phyloP scores from a whole-genome alignment of 2,113 vertebrate species.

The Pterocles burchelli region DNA sequence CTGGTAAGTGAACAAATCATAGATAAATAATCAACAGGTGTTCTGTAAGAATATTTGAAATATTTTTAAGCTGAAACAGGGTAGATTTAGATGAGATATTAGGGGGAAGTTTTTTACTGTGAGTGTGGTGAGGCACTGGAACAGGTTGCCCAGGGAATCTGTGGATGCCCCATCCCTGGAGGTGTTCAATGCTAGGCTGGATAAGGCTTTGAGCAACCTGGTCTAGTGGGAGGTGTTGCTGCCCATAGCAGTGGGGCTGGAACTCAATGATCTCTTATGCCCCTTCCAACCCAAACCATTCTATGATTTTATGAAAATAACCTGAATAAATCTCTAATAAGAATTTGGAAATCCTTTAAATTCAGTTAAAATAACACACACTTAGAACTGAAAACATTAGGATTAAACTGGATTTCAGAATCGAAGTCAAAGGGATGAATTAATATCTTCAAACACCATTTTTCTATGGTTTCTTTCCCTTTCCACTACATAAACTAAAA shows the following conservation, averaged over 20 bases:
- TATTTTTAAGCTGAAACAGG: too few relatives aligned
- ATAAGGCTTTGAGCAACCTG: too few relatives aligned
- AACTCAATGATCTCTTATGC: too few relatives aligned
- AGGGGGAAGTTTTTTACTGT: too few relatives aligned
- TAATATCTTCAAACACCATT: neutral
- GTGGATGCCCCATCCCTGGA: too few relatives aligned
- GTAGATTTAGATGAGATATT: too few relatives aligned
- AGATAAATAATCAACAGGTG: neutral
- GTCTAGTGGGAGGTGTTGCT: too few relatives aligned
- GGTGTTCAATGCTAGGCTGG: too few relatives aligned
- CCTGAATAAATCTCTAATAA: neutral
- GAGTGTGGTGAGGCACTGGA: too few relatives aligned
- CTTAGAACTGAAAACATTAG: neutral
- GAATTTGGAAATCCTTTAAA: neutral
- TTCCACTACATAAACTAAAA: neutral
- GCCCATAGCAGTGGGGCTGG: too few relatives aligned
- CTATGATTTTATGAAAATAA: neutral
- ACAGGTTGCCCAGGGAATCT: too few relatives aligned
- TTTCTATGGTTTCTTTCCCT: neutral
- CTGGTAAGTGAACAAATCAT: neutral
- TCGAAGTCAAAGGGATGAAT: neutral
- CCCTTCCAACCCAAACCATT: too few relatives aligned
- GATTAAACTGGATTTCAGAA: neutral
- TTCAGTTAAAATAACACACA: neutral
- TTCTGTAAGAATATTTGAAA: neutral